phyloP scores from a whole-genome alignment of 92 coral and sea anemone species.

The Actinernus sp. region DNA sequence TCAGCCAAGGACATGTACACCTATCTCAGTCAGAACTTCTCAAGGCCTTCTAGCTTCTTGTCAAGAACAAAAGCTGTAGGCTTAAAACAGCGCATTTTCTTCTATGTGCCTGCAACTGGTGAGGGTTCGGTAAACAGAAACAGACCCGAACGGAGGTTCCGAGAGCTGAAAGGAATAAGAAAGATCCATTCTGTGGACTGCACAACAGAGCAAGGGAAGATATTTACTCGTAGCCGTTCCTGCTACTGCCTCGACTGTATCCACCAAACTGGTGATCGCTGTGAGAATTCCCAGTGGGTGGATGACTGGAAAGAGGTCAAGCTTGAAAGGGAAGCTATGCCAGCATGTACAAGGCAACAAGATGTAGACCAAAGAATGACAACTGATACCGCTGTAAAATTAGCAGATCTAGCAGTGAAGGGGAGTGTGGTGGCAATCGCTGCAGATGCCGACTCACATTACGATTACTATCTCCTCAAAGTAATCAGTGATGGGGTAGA shows the following conservation, averaged over 20 bases:
- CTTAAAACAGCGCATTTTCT: constrained; percentile 26
- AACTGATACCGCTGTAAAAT: constrained; percentile 50
- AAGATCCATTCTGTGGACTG: constrained; percentile 46
- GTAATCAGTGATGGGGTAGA: constrained; percentile 55
- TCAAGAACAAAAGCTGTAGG: constrained; percentile 31
- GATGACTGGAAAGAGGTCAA: constrained; percentile 54
- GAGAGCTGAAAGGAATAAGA: constrained; percentile 24
- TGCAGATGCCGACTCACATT: constrained; percentile 52
- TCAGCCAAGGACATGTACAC: constrained; percentile 45
- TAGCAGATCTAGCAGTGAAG: constrained; percentile 49
- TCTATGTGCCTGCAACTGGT: constrained; percentile 35
- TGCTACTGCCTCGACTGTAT: constrained; percentile 54
- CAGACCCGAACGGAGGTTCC: constrained; percentile 20
- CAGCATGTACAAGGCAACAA: constrained; percentile 54
- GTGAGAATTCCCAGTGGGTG: constrained; percentile 39
- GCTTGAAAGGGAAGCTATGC: constrained; percentile 22
- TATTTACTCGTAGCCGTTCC: constrained; percentile 24
- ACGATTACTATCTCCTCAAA: constrained; percentile 56
- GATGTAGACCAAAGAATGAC: constrained; percentile 16
- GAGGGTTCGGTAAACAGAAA: constrained; percentile 32
- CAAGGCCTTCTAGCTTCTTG: constrained; percentile 31
- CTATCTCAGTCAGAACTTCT: constrained; percentile 22
- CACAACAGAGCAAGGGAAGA: constrained; percentile 39
- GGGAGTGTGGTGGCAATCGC: constrained; percentile 61
- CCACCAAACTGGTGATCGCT: constrained; percentile 30